phyloP scores from a whole-genome alignment of 2,113 vertebrate genomes.

The Daphoenositta chrysoptera region DNA sequence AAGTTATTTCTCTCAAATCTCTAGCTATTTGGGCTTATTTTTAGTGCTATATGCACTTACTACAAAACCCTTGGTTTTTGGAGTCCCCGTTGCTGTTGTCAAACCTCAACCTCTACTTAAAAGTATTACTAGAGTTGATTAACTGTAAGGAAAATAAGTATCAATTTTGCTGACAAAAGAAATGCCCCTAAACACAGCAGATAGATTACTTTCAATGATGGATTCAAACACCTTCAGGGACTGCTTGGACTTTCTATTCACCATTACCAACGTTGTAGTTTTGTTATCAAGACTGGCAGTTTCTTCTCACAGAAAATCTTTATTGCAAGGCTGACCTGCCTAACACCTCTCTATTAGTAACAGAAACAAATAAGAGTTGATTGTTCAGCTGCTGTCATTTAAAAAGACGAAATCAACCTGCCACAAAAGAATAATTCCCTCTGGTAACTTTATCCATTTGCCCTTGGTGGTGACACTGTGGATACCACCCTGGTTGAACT shows the following conservation, averaged over 20 bases:
- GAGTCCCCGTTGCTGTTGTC: neutral
- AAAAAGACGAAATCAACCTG: slow-evolving; percentile 57
- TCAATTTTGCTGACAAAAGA: neutral
- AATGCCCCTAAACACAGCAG: neutral
- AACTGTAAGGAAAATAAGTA: neutral
- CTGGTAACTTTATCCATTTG: slow-evolving; percentile 59
- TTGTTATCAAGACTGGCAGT: neutral
- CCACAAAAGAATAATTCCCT: slow-evolving; percentile 49
- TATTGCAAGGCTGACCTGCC: neutral
- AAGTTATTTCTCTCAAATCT: neutral
- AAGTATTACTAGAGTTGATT: neutral
- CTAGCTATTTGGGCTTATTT: neutral
- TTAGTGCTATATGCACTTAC: neutral
- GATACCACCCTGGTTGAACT: slow-evolving; percentile 43
- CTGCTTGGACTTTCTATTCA: neutral
- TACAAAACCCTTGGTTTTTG: neutral
- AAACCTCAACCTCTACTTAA: neutral
- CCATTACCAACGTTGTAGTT: neutral
- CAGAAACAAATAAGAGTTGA: slow-evolving; percentile 59
- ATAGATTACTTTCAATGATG: neutral
- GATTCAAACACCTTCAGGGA: neutral
- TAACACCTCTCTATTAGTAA: slow-evolving; percentile 32
- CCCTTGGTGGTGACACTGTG: slow-evolving; percentile 43
- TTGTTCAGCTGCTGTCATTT: slow-evolving; percentile 67
- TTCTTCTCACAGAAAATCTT: slow-evolving; percentile 18